Evolutionary conservation across 2,113 vertebrate genomes (phyloP).

Genomic region (Cathartes aura): DNA sequence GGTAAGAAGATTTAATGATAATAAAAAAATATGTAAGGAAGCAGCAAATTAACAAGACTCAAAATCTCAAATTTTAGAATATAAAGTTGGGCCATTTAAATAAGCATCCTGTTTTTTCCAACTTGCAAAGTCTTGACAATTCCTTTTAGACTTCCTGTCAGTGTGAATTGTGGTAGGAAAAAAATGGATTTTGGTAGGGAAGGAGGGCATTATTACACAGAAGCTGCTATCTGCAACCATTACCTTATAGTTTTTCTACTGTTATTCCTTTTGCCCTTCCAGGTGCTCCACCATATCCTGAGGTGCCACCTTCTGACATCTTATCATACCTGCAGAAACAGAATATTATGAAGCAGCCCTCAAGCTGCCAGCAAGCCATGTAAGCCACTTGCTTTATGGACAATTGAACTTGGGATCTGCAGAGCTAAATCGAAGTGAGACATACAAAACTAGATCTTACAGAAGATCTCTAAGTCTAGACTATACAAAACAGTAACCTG

Average conservation of each 20-base stretch:
- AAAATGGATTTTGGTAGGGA: background rate
- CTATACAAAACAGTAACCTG: background rate
- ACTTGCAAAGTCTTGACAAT: background rate
- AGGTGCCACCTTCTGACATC: constrained; percentile 84
- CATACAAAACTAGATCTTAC: background rate
- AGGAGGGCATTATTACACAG: background rate
- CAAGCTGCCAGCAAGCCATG: constrained; percentile 84
- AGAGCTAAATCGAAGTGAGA: background rate
- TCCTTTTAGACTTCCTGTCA: background rate
- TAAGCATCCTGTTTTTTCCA: background rate
- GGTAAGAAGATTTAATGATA: constrained; percentile 74
- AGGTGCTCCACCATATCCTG: constrained; percentile 93
- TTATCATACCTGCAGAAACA: constrained; percentile 86
- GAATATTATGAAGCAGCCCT: constrained; percentile 86
- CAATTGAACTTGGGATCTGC: background rate
- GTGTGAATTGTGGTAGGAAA: background rate
- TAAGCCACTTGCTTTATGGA: constrained; percentile 61
- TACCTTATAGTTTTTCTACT: background rate
- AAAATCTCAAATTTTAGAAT: background rate
- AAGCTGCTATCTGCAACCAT: background rate
- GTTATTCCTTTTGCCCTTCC: background rate
- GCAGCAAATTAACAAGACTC: background rate
- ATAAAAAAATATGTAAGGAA: background rate
- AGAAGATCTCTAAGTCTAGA: background rate
- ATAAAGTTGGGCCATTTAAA: background rate